Conservation (phyloP, 2,797 vertebrate genomes). For the Lutjanus argentimaculatus region DNA sequence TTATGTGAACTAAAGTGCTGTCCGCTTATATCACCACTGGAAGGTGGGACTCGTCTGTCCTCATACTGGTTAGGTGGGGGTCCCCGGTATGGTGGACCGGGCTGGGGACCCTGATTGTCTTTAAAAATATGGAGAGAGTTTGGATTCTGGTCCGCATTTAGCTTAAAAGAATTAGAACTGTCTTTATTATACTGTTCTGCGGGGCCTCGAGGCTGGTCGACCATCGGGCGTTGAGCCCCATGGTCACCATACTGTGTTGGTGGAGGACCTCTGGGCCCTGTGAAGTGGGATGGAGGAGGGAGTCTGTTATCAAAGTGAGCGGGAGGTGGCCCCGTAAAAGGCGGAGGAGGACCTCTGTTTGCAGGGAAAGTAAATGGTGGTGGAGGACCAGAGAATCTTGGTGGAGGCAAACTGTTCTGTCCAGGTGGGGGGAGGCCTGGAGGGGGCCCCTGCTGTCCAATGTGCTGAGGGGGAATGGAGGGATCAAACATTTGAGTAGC, state of each 20-base stretch:
- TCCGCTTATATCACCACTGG: conserved; percentile 80
- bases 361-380: conserved; percentile 91
- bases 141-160: conserved; percentile 78
- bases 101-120: conserved; percentile 75
- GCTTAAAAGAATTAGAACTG: conserved; percentile 79
- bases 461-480: conserved; percentile 83
- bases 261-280: conserved; percentile 87
- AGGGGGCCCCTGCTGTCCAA: conserved; percentile 85
- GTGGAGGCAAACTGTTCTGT: conserved; percentile 85
- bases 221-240: conserved; percentile 69
- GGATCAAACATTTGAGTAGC: conserved; percentile 89
- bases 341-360: conserved; percentile 89
- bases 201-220: conserved; percentile 87
- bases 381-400: conserved; percentile 89
- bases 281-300: conserved; percentile 87
- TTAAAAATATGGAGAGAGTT: conserved; percentile 75
- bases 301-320: conserved; percentile 89
- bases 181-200: conserved; percentile 86
- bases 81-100: conserved; percentile 79
- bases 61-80: conserved; percentile 89
- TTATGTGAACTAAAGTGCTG: conserved; percentile 84
- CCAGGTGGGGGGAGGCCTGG: conserved; percentile 83
- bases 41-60: conserved; percentile 86
- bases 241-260: conserved; percentile 89
- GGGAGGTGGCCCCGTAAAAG: conserved; percentile 82